These are phyloP conservation scores for Zapornia atra DNA, from an alignment of 2,113 vertebrate genomes.

Conservation along the genomic window DNA sequence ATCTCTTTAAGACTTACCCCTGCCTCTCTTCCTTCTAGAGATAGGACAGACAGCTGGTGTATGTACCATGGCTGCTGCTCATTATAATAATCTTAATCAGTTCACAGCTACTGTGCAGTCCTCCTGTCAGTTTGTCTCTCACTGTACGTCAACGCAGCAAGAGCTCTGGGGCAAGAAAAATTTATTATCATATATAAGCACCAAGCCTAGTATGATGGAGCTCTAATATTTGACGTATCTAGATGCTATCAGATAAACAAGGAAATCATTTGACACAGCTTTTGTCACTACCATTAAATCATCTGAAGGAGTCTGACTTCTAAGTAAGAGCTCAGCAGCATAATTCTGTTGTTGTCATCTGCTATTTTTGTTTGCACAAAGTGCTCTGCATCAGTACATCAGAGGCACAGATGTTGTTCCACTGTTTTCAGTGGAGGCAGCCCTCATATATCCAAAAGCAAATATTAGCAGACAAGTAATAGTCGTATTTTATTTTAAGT, in stretches of 20 bases:
- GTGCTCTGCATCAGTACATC: neutral
- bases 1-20: neutral
- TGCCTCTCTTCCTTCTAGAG: neutral
- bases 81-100: constrained; percentile 21
- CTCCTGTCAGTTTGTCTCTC: constrained; percentile 17
- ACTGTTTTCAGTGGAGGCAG: neutral
- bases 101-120: neutral
- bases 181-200: neutral
- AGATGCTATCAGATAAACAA: neutral
- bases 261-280: neutral
- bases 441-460: neutral
- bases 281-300: constrained; percentile 22
- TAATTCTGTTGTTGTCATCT: neutral
- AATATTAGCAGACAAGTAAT: neutral
- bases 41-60: neutral
- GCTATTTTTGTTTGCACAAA: neutral
- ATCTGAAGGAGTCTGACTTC: neutral
- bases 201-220: neutral
- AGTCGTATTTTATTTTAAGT: neutral
- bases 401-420: neutral
- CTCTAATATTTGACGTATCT: neutral
- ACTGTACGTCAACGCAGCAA: neutral
- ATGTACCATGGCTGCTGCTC: neutral
- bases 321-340: neutral
- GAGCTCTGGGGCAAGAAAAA: neutral